Base-by-base conservation (phyloP, 2,113 vertebrate species). In the Hippocampus barbouri region DNA sequence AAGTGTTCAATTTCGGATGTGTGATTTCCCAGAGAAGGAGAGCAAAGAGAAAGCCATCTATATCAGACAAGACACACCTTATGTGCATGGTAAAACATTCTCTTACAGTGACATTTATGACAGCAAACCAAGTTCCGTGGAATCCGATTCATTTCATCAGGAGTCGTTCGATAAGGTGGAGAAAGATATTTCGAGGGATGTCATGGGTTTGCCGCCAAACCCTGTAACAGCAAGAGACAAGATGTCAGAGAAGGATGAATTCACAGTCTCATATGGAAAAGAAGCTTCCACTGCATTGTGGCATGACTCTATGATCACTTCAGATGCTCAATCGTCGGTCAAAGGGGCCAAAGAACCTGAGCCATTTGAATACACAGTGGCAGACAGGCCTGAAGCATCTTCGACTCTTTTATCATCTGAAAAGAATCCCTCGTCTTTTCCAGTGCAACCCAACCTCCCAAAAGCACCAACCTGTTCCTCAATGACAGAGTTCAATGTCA, bases 1-100 rank as follows among this genome's bases (percentile, higher is more conserved):
- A 78, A 91, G 80, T 51, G 92, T 93, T 61, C 91, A 93, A 72
- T 94, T 94, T 70, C 88, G 80, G 75, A 84, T 92, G 11, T 82
- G 83, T 59, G 69, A 84, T 14, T 88, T 84, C 51, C 87, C 91
- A 12, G 88, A 92, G 66, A 89, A 81, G 81, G 91, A 89, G 74
- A 79, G 70, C 69, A 53, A 76, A 83, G 86, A 87, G 75, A 84
- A 76, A 78, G 82, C 72, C 14, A 8, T 1, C 70, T 96, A 96
- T 75, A 93, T 94, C 69, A 93, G 96, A 72, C 96, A 97, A 82
- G 94, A 96, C 87, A 98, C 97, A 0, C 97, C 97, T 4, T 99
- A 96, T 30, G 95, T 97, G 0, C 94, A 94, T 0, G 94, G 95
- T 45, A 97, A 95, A 73, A 96, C 92, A 23, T 98, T 99, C 86